These are phyloP conservation scores for Ifrita kowaldi DNA, from an alignment of 2,113 vertebrate species.

Conservation along the genomic window DNA sequence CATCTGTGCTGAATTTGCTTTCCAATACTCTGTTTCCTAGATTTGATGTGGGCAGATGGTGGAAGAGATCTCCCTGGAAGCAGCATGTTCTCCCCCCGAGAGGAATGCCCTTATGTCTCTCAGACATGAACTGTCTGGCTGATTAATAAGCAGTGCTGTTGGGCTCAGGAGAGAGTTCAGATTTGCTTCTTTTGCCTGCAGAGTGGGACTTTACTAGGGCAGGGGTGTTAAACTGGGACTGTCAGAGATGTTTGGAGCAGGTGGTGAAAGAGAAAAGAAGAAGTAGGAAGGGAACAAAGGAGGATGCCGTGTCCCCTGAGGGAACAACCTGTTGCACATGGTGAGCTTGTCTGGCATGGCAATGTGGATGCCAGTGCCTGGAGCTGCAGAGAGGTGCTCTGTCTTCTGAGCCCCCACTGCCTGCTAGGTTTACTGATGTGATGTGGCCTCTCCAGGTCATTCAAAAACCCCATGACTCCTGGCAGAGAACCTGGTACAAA, in stretches of 20 bases:
- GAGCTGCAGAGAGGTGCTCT: background rate
- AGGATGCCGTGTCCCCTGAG: background rate
- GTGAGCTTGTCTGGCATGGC: background rate
- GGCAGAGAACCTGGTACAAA: background rate
- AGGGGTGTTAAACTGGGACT: background rate
- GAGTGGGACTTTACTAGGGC: background rate
- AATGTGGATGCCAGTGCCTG: background rate
- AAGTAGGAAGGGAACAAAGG: background rate
- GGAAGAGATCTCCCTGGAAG: background rate
- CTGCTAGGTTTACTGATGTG: fast-evolving
- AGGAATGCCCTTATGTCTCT: background rate
- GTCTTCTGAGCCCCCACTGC: fast-evolving
- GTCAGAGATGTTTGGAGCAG: background rate
- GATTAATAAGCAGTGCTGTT: background rate
- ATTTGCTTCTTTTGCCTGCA: background rate
- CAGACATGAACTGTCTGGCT: background rate
- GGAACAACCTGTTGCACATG: background rate
- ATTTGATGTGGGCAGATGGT: background rate
- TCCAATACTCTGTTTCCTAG: background rate
- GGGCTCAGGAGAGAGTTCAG: background rate
- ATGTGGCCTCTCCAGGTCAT: background rate
- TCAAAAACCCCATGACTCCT: background rate
- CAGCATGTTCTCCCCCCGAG: fast-evolving
- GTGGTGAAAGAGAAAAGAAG: background rate
- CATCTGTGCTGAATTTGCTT: background rate